Base-by-base conservation (phyloP, 2,888 invertebrate genomes). In the Malthinus flaveolus region DNA sequence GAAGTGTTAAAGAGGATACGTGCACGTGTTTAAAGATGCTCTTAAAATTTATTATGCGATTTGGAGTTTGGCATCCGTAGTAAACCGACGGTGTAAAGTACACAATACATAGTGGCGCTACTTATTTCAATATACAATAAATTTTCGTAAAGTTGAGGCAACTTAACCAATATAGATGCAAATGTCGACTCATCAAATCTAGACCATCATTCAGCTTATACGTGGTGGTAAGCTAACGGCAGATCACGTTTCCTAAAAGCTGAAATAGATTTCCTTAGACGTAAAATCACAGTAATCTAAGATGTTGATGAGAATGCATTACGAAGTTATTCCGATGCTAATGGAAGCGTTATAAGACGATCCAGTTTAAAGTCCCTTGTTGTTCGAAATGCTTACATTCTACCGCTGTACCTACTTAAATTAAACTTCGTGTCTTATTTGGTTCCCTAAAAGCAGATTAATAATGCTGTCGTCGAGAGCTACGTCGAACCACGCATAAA, bases 221-320 rank as follows among this genome's bases (percentile, higher is more conserved):
- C 48, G 42, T 55, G n/a, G 48, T 56, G 55, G 59, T 56, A 49
- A 50, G 51, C 55, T 59, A 55, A 55, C 55, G 48, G 36, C 55
- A 51, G 55, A 60, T 52, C 56, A 52, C 53, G 56, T 60, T 60
- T 52, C 60, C 56, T 56, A 56, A 51, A 56, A 56, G 52, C 56
- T 36, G 47, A 60, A 60, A 60, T 60, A 53, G 60, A 60, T 60
- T 60, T 60, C 49, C 56, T 48, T 32, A 53, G 53, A 54, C 35
- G 60, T 31, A 50, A 50, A 60, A 60, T 60, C 56, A 49, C 60
- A 45, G 52, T 48, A 56, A 60, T 60, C 60, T 60, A 56, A 60
- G 56, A 60, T 56, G 60, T 53, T 60, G 60, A 60, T 56, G 60
- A 60, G 60, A 60, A 56, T 56, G 52, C 56, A 60, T 60, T 60